Evolutionary conservation across 2,888 invertebrate species (phyloP).

Genomic region (Mimas tiliae): DNA sequence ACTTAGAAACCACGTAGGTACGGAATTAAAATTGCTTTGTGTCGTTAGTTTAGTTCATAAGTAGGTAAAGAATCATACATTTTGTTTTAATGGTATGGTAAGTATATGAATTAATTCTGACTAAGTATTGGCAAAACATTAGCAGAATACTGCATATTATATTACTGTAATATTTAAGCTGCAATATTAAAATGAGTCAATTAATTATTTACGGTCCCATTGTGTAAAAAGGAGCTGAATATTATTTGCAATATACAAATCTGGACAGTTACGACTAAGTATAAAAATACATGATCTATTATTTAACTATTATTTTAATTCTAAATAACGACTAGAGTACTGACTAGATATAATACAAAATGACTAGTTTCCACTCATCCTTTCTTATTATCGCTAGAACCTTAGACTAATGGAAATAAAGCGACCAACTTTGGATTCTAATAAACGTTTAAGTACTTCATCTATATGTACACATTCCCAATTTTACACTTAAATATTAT

Average conservation of each 20-base stretch:
- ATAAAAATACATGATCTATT: slow-evolving; percentile 35
- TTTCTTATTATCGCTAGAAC: slow-evolving; percentile 36
- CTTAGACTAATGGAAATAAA: slow-evolving; percentile 49
- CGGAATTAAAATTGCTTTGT: no score
- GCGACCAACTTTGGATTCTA: slow-evolving; percentile 65
- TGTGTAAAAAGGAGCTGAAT: background rate
- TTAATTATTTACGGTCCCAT: slow-evolving; percentile 1
- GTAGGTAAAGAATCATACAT: no score
- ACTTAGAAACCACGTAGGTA: no score
- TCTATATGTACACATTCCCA: slow-evolving; percentile 23
- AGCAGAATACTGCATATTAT: background rate
- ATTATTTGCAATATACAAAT: background rate
- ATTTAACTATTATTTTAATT: slow-evolving; percentile 24
- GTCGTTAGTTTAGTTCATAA: no score
- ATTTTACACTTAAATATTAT: slow-evolving; percentile 23
- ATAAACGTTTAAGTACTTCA: slow-evolving; percentile 22
- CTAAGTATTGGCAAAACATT: background rate
- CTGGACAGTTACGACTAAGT: slow-evolving; percentile 29
- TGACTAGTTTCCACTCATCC: slow-evolving; percentile 75
- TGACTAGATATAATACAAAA: slow-evolving; percentile 50
- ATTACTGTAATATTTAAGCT: no score
- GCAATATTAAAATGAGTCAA: no score
- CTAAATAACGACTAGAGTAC: slow-evolving; percentile 44
- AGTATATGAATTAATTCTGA: no score
- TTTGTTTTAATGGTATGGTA: no score